Evolutionary conservation across 1,140 invertebrate species (phyloP), one percentile per base, ranked within the genome.

Genomic region (Bombus haemorrhoidalis): DNA sequence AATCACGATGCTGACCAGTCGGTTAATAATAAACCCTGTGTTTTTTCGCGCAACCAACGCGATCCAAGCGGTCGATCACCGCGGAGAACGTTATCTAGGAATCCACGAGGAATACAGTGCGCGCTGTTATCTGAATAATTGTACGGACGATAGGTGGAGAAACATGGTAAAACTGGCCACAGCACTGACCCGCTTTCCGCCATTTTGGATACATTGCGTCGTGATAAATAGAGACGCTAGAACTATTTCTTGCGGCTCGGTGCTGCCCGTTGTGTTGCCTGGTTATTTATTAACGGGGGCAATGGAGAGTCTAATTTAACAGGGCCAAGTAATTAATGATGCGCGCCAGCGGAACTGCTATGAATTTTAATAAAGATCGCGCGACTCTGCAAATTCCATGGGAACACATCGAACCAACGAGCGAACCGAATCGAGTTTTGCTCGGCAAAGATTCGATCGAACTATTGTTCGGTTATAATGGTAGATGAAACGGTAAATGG

Each of bases 1-100:
- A 43, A 86, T 85, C 83, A 71, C 62, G 75, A 73, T 82, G 18
- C 47, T 32, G 39, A 41, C 77, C 64, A 73, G 59, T 25, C 39
- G n/a, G 76, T 68, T 85, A 81, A 85, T 85, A 85, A 85, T 81
- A 81, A 85, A 85, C 32, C 69, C 53, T 25, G 22, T 13, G 22
- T 62, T n/a, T 62, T 75, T 34, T 34, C 72, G 41, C 34, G 81
- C 47, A 66, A 81, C n/a, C 73, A 39, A 64, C 59, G 59, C 41
- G 74, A 77, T 77, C 76, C 76, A 9, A 53, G 25, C 72, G 81
- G 32, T 39, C 81, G 32, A 76, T 64, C 80, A 41, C 39, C 34
- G 37, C 34, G n/a, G 28, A 32, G 3, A n/a, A 39, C 34, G 62
- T 39, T 81, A 71, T 71, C 66, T 71, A 37, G 15, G 15, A 43